Percentiles rank a stretch among this genome's conserved stretches.
phyloP scores from a whole-genome alignment of 2,113 vertebrate genomes.

The Hippoglossus stenolepis region DNA sequence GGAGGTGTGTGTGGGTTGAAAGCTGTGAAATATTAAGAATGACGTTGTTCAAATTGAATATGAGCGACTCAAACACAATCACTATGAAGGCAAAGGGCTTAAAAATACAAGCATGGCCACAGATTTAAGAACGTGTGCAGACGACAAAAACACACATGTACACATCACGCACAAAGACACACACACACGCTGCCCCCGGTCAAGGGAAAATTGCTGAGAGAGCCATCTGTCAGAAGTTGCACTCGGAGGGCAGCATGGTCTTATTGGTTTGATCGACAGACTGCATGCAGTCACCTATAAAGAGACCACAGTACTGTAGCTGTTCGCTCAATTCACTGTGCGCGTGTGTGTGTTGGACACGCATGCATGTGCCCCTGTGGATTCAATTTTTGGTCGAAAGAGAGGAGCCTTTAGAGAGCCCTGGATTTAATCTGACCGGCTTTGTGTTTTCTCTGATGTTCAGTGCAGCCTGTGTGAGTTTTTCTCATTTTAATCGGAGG shows the following conservation, averaged over 20 bases:
- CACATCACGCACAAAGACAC: slow-evolving; percentile 2
- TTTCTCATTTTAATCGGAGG: background rate
- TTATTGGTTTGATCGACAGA: slow-evolving; percentile 53
- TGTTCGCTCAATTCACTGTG: slow-evolving; percentile 3
- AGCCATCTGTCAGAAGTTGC: slow-evolving; percentile 61
- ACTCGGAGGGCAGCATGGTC: slow-evolving; percentile 7
- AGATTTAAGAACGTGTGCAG: background rate
- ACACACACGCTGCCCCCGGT: background rate
- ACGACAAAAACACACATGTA: background rate
- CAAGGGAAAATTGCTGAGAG: slow-evolving; percentile 55
- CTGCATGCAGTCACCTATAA: slow-evolving; percentile 49
- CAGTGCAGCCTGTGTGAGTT: background rate
- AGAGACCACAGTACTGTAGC: slow-evolving; percentile 30
- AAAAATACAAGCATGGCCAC: slow-evolving; percentile 2
- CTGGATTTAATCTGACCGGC: too few relatives aligned
- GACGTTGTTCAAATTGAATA: slow-evolving; percentile 70
- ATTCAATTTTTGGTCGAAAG: too few relatives aligned
- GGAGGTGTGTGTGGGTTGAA: background rate
- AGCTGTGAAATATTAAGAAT: slow-evolving; percentile 57
- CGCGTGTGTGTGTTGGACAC: too few relatives aligned
- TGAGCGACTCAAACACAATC: slow-evolving; percentile 55
- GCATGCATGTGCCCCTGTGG: too few relatives aligned
- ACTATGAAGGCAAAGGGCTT: slow-evolving; percentile 45
- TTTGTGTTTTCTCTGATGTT: background rate
- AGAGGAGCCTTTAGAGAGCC: too few relatives aligned